Base-by-base conservation (phyloP, 2,888 invertebrate species). In the Luffia ferchaultella region DNA sequence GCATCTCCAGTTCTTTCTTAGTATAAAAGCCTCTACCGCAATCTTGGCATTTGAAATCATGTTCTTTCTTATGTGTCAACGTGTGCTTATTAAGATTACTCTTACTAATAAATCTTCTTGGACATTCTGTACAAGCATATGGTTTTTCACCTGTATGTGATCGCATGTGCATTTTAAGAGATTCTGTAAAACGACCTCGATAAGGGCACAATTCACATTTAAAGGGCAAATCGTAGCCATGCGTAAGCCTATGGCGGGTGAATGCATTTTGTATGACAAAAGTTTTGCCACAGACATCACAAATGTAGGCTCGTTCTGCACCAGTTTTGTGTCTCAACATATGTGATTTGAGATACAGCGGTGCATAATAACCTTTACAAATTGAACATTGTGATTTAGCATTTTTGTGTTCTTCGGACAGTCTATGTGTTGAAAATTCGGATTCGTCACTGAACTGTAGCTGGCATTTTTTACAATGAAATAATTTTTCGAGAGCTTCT, bases 131-230 rank as follows among this genome's bases (percentile, higher is more conserved):
- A 54, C 83, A 83, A 56, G 74, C 73, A 45, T 79, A 80, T 0
- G 77, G 77, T 50, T 70, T 78, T 50, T 82, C 80, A 0, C 80
- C 80, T 0, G 80, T 80, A 45, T 83, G 83, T 0, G 65, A 57
- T 5, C 78, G 64, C 79, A 83, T 80, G 30, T 83, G 83, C 70
- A 78, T 68, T 59, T 76, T 82, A 1, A 83, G 54, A 1, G 75
- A 74, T 50, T 76, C 76, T 0, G 60, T 63, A 54, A 76, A 78
- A 41, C 83, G 61, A 2, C 80, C 83, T 50, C 64, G 67, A 53
- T 82, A 83, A 0, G 83, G 82, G 55, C 82, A 82, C 1, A 72
- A 50, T 1, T 67, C 54, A 62, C 82, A 82, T 60, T 77, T 65
- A 48, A 68, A 76, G 7, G 78, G 78, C 5, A 79, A 59, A 41